A percentile compares a stretch with the other conserved stretches of the same genome.
Conservation (phyloP, 2,797 vertebrate genomes). For the Bovichtus diacanthus region DNA sequence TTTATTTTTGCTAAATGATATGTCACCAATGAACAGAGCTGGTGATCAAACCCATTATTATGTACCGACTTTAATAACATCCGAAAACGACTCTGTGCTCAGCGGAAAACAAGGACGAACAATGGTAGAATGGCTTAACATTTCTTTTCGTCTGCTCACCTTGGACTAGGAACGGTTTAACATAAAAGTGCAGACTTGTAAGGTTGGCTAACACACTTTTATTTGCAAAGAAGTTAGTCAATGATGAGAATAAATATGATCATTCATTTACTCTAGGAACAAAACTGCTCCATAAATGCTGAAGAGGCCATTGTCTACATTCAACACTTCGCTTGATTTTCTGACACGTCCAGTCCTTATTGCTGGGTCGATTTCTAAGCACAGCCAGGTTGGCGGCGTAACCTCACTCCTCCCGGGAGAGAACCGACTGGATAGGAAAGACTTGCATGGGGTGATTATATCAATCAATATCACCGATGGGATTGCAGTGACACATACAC, state of each 20-base stretch:
- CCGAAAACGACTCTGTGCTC: neutral
- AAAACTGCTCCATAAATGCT: neutral
- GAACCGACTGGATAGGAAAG: constrained; percentile 11
- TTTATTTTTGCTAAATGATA: constrained; percentile 7
- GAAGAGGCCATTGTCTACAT: neutral
- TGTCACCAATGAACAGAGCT: neutral
- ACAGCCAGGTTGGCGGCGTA: constrained; percentile 9
- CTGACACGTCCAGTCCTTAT: constrained; percentile 8
- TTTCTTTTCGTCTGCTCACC: neutral
- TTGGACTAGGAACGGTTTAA: neutral
- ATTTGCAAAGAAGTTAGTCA: neutral
- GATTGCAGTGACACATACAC: neutral
- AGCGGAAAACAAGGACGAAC: neutral
- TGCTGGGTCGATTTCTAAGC: constrained; percentile 26
- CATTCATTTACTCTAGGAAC: neutral
- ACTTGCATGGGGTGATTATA: constrained; percentile 22
- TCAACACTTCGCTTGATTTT: constrained; percentile 29
- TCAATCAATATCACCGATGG: constrained; percentile 26
- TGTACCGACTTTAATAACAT: neutral
- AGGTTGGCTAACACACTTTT: neutral
- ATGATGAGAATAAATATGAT: neutral
- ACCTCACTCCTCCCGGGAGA: constrained; percentile 28
- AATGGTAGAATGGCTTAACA: neutral
- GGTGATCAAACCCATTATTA: neutral
- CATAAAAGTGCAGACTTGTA: neutral